Conservation (phyloP, 2,113 vertebrate genomes). For the Malurus cyaneus region DNA sequence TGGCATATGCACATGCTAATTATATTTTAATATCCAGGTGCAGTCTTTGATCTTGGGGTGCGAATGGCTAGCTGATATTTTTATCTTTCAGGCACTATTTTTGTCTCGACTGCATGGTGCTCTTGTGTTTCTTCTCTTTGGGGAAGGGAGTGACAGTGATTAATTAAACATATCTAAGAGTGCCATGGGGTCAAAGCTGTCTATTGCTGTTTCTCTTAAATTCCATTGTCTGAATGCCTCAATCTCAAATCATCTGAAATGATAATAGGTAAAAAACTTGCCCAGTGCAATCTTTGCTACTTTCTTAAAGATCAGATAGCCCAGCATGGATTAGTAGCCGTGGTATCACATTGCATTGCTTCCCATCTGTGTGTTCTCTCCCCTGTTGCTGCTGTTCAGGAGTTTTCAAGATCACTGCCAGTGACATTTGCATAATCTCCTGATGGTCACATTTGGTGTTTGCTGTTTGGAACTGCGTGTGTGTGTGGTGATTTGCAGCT, state of each 20-base stretch:
- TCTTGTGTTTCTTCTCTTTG: not conserved
- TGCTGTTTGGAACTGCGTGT: not conserved
- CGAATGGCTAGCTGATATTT: not conserved
- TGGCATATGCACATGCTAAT: not conserved
- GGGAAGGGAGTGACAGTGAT: not conserved
- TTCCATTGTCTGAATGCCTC: not conserved
- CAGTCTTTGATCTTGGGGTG: not conserved
- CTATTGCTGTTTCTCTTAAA: not conserved
- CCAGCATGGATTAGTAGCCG: constrained; percentile 8
- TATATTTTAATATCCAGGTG: constrained; percentile 9
- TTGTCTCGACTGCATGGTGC: not conserved
- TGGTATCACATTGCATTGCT: not conserved
- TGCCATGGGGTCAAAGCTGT: not conserved
- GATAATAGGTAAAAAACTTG: not conserved
- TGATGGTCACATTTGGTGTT: not conserved
- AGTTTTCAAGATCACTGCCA: not conserved
- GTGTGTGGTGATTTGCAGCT: not conserved
- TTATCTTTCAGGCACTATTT: constrained; percentile 20
- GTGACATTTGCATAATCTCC: not conserved
- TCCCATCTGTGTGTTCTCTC: not conserved
- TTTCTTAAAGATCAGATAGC: constrained; percentile 20
- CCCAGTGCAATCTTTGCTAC: not conserved
- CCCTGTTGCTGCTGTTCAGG: not conserved
- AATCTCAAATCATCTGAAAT: not conserved
- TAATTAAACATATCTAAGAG: not conserved